A percentile compares a stretch with the other conserved stretches of the same genome.
Conservation (phyloP, 2,888 invertebrate species). For the Adineta ricciae region DNA sequence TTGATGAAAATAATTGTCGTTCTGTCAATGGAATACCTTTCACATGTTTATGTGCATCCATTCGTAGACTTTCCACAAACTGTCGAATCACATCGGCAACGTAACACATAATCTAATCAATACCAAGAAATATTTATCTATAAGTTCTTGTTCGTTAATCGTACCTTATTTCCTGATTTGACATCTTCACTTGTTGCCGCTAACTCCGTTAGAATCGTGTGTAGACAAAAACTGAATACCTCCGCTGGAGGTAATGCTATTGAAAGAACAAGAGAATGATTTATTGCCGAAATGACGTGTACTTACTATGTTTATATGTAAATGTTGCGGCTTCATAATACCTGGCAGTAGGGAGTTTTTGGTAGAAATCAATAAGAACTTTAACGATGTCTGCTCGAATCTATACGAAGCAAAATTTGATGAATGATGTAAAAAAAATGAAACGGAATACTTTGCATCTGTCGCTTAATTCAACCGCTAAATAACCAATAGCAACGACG, state of each 20-base stretch:
- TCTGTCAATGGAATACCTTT: not conserved
- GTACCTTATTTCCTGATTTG: not conserved
- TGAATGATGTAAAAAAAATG: not conserved
- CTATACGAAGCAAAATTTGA: not conserved
- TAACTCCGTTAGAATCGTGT: conserved; percentile 27
- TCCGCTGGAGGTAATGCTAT: conserved; percentile 31
- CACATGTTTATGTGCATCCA: not conserved
- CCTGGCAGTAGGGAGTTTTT: not conserved
- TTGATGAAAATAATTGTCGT: not conserved
- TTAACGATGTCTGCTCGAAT: not conserved
- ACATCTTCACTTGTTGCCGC: not conserved
- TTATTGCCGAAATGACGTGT: no score
- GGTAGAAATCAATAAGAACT: not conserved
- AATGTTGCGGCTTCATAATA: not conserved
- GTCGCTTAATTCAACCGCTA: not conserved
- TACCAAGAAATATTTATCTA: not conserved
- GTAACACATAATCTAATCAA: not conserved
- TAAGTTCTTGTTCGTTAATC: no score
- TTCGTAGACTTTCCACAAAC: not conserved
- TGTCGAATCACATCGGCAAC: not conserved
- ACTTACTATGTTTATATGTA: not conserved
- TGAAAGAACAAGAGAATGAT: not conserved
- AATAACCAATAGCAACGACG: not conserved
- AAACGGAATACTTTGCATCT: not conserved
- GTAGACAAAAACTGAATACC: conserved; percentile 27